A percentile compares a stretch with the other conserved stretches of the same genome.
These are phyloP conservation scores for Leucophenga montana DNA, from an alignment of 2,888 invertebrate genomes.

Conservation along the genomic window DNA sequence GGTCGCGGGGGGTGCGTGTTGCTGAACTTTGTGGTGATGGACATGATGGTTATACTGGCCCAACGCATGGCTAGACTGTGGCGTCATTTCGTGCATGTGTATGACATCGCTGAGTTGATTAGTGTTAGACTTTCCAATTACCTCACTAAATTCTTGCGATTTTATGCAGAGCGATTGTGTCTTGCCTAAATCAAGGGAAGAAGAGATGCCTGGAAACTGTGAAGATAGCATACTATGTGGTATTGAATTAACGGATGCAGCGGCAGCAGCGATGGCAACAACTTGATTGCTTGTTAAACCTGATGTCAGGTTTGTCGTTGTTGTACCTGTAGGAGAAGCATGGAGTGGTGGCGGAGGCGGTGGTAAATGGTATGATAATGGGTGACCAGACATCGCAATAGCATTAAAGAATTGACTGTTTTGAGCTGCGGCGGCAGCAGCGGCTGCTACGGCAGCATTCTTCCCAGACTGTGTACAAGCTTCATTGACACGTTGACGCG, in stretches of 20 bases:
- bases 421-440: conserved; percentile 68
- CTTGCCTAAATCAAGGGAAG: conserved; percentile 46
- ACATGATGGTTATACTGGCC: conserved; percentile 38
- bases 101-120: conserved; percentile 75
- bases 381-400: conserved; percentile 76
- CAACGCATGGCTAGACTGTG: conserved; percentile 40
- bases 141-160: conserved; percentile 54
- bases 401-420: conserved; percentile 78
- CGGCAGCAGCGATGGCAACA: conserved; percentile 76
- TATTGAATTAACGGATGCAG: conserved; percentile 78
- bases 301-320: conserved; percentile 43
- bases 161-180: conserved; percentile 49
- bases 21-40: conserved; percentile 23
- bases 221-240: conserved; percentile 78
- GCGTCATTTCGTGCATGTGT: conserved; percentile 72
- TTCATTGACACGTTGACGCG: conserved; percentile 75
- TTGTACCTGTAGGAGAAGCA: conserved; percentile 34
- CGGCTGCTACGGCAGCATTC: conserved; percentile 63
- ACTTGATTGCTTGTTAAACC: conserved; percentile 77
- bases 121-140: conserved; percentile 20
- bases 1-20: conserved; percentile 36
- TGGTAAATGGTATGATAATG: conserved; percentile 79
- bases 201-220: conserved; percentile 62
- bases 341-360: conserved; percentile 76
- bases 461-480: conserved; percentile 68